Evolutionary conservation across 2,888 invertebrate species (phyloP), one percentile per base, ranked within the genome.

Genomic region (Plebejus melissa): DNA sequence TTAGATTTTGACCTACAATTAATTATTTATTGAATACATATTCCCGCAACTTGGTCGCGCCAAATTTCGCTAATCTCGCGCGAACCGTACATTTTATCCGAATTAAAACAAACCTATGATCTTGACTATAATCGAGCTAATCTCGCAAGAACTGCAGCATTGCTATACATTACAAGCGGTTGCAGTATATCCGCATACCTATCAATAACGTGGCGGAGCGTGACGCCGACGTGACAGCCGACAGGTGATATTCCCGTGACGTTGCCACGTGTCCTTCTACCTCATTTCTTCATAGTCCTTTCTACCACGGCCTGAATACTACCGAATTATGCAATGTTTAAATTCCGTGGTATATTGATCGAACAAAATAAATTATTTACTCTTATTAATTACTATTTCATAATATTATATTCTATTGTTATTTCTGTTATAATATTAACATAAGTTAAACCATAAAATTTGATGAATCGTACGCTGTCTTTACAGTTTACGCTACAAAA

Each of bases 241-340:
- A 65, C 65, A 65, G 4, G 65, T 65, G 65, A 65, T 65, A 65
- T 36, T 65, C 65, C 65, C 32, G 32, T 65, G 65, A 65, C 32
- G 65, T 36, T 82, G 81, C 80, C 82, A 82, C 78, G 87, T 84
- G 87, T 32, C 32, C 32, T 32, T 88, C 87, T 77, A 79, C 81
- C 82, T 83, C 32, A 32, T 32, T 32, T 32, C 32, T 32, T 32
- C 32, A 32, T 32, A 32, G 32, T 32, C 86, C 86, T 86, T 85
- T 87, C 86, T 83, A 85, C 82, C 80, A 76, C 80, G 82, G 78
- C 80, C 82, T 82, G 80, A 81, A 82, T 82, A 81, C 79, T 79
- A 79, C 57, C 75, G 78, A 79, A 80, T 78, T 77, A 80, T 76
- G 78, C 78, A 80, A 82, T 77, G 76, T 77, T 77, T 78, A 76